These are phyloP conservation scores for Martes flavigula DNA, from an alignment of 2,797 vertebrate genomes.

Conservation along the genomic window DNA sequence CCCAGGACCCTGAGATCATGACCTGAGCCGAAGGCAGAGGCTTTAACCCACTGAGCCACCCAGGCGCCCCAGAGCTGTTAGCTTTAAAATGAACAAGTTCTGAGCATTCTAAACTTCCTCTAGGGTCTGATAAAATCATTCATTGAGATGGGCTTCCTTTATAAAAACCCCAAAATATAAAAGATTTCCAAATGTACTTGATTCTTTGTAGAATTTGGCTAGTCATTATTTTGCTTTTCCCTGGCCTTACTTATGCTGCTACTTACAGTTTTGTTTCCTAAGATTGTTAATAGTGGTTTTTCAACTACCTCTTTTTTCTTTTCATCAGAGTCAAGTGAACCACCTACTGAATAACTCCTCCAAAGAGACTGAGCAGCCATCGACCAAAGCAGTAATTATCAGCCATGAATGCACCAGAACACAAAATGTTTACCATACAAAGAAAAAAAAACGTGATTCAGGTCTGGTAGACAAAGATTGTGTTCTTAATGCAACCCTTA, in stretches of 20 bases:
- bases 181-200: not conserved
- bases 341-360: conserved; percentile 87
- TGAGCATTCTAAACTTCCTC: conserved; percentile 30
- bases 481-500: conserved; percentile 90
- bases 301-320: conserved; percentile 43
- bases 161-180: not conserved
- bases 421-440: conserved; percentile 63
- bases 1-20: too few species aligned
- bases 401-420: conserved; percentile 53
- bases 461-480: conserved; percentile 80
- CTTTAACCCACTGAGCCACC: too few species aligned
- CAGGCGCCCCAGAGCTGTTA: not conserved
- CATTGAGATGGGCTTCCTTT: conserved; percentile 2
- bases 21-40: too few species aligned
- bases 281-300: conserved; percentile 31
- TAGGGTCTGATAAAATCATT: conserved; percentile 34
- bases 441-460: conserved; percentile 63
- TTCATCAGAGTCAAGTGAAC: conserved; percentile 91
- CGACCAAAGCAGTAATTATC: conserved; percentile 72
- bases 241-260: not conserved
- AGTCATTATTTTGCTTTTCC: conserved; percentile 9
- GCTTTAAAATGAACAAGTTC: conserved; percentile 38
- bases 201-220: conserved; percentile 18
- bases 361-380: conserved; percentile 74
- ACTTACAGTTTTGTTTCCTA: conserved; percentile 39